These are phyloP conservation scores for Polypedilum vanderplanki DNA, from an alignment of 1,140 invertebrate species.

Conservation along the genomic window DNA sequence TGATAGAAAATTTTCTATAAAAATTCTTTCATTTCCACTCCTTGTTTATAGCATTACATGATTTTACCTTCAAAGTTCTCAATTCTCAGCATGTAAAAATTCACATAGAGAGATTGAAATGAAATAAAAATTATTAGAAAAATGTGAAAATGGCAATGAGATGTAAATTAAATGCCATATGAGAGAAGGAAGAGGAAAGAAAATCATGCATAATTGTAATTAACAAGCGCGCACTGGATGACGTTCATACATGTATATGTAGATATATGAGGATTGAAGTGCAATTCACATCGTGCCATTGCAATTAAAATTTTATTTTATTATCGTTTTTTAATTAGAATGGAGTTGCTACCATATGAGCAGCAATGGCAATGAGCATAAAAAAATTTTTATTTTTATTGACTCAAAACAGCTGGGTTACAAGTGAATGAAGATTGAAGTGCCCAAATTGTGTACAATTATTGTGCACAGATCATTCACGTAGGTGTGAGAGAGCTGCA, in stretches of 20 bases:
- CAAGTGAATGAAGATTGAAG: no score
- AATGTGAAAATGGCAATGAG: no score
- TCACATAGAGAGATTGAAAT: no score
- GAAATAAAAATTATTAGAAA: no score
- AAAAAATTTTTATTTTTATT: slow-evolving; percentile 13
- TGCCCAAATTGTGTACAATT: neutral
- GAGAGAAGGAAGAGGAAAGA: neutral
- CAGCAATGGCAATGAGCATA: neutral
- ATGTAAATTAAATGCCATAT: slow-evolving; percentile 3
- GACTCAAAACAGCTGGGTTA: neutral
- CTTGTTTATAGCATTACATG: no score
- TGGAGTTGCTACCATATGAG: slow-evolving; percentile 2
- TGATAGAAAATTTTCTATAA: no score
- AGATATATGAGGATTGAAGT: neutral
- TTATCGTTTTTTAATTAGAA: slow-evolving; percentile 1
- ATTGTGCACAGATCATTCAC: neutral
- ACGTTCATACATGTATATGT: no score
- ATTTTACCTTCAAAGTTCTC: no score
- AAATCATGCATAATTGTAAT: slow-evolving; percentile 13
- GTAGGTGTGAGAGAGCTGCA: slow-evolving; percentile 23
- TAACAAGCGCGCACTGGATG: neutral
- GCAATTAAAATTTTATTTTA: slow-evolving; percentile 20
- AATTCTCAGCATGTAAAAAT: no score
- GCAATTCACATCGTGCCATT: neutral
- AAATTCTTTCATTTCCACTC: no score